Evolutionary conservation across 2,888 invertebrate genomes (phyloP).

Genomic region (Malachius bipustulatus): DNA sequence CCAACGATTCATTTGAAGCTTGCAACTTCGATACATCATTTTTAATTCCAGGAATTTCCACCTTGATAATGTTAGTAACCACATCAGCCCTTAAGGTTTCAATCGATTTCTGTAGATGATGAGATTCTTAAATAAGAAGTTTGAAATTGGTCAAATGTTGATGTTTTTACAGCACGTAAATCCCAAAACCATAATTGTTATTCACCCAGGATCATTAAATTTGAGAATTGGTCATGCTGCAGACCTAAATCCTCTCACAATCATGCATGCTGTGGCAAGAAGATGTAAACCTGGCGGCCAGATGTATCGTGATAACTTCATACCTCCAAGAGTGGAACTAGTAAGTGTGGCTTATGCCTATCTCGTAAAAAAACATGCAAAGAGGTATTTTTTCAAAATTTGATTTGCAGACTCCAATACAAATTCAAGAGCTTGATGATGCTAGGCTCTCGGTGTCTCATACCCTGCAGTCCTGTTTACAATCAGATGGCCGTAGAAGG

Average conservation of each 20-base stretch:
- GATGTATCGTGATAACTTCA: constrained; percentile 49
- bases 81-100: too few relatives aligned
- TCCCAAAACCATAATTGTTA: constrained; percentile 77
- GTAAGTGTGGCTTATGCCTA: too few relatives aligned
- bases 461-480: constrained; percentile 74
- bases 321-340: constrained; percentile 52
- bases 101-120: too few relatives aligned
- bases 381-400: constrained; percentile 14
- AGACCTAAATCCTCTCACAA: constrained; percentile 72
- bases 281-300: constrained; percentile 41
- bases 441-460: constrained; percentile 72
- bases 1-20: too few relatives aligned
- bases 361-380: too few relatives aligned
- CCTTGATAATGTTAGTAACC: too few relatives aligned
- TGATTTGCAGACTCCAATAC: constrained; percentile 44
- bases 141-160: too few relatives aligned
- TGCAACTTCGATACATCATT: too few relatives aligned
- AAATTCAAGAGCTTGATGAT: constrained; percentile 71
- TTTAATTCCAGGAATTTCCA: too few relatives aligned
- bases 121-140: too few relatives aligned
- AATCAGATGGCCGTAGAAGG: constrained; percentile 67
- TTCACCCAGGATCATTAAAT: constrained; percentile 87
- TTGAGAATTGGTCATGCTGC: constrained; percentile 84
- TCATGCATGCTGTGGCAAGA: constrained; percentile 78
- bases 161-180: constrained; percentile 60